phyloP scores from a whole-genome alignment of 2,888 invertebrate species.

The Prosopocoilus inquinatus region DNA sequence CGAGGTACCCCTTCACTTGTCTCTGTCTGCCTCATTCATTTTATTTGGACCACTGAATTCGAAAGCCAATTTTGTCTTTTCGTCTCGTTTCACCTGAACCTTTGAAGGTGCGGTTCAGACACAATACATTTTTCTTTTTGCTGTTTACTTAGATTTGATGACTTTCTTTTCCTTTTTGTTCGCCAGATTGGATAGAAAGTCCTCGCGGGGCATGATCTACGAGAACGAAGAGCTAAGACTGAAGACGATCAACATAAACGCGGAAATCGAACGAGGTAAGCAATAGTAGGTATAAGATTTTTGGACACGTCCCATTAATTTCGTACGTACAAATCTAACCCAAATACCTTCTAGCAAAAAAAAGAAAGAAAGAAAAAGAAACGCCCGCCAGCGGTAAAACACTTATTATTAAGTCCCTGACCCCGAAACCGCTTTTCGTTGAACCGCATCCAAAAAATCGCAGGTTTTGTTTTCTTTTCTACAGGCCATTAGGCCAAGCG shows the following conservation, averaged over 20 bases:
- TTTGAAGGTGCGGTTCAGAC: background rate
- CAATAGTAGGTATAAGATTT: background rate
- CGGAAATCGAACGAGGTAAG: slow-evolving; percentile 86
- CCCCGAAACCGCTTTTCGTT: no score
- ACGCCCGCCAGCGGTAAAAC: no score
- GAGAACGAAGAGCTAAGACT: slow-evolving; percentile 89
- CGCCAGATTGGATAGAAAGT: slow-evolving; percentile 83
- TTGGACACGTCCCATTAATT: no score
- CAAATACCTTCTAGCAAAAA: no score
- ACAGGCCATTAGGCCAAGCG: no score
- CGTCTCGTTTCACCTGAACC: background rate
- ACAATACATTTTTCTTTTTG: slow-evolving; percentile 8
- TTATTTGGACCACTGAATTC: background rate
- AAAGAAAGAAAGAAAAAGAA: no score
- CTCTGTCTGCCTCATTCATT: no score
- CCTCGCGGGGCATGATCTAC: slow-evolving; percentile 89
- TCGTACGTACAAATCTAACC: no score
- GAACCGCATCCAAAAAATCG: no score
- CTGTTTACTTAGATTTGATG: background rate
- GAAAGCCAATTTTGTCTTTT: background rate
- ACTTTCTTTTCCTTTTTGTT: slow-evolving; percentile 16
- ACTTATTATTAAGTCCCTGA: no score
- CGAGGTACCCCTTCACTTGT: no score
- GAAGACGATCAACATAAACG: slow-evolving; percentile 88
- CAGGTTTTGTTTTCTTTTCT: no score